Evolutionary conservation across 2,113 vertebrate species (phyloP), one percentile per base, ranked within the genome.

Genomic region (Ginglymostoma cirratum): DNA sequence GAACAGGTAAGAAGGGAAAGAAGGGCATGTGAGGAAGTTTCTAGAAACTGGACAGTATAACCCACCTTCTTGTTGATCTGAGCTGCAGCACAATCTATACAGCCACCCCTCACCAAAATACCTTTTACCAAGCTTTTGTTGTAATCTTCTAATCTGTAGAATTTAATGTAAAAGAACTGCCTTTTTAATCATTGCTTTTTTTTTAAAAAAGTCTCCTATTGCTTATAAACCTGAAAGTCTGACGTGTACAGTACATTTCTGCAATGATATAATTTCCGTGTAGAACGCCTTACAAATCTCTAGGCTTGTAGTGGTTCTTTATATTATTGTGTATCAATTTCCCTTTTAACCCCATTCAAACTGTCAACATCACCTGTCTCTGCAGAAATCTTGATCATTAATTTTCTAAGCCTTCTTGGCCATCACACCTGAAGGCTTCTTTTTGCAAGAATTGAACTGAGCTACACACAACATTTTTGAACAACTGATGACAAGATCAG

Each of bases 1-100:
- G 78, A 94, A 96, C 98, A 98, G 98, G 98, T 96, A 98, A 98
- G 96, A 99, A 98, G 96, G 98, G 98, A 96, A 98, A 98, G 94
- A 98, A 98, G 87, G 98, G 98, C 96, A 98, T 98, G 96, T 97
- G 97, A 96, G 96, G 0, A 92, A 93, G 96, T 95, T 95, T 95
- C 94, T 94, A 96, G 96, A 96, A 69, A 96, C 96, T 96, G 96
- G 96, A 96, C 96, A 45, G 67, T 95, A 95, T 95, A 95, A 70
- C 93, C 67, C 93, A 95, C 67, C 67, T 95, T 72, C 42, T 95
- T 69, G 70, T 83, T 66, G 89, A 93, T 45, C 93, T 95, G 93
- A 95, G 67, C 93, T 95, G 93, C 93, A 95, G 67, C 93, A 95
- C 93, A 95, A 95, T 95, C 93, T 70, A 95, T 70, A 95, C 93